phyloP scores from a whole-genome alignment of 2,888 invertebrate genomes.

The Aspidiotus destructor region DNA sequence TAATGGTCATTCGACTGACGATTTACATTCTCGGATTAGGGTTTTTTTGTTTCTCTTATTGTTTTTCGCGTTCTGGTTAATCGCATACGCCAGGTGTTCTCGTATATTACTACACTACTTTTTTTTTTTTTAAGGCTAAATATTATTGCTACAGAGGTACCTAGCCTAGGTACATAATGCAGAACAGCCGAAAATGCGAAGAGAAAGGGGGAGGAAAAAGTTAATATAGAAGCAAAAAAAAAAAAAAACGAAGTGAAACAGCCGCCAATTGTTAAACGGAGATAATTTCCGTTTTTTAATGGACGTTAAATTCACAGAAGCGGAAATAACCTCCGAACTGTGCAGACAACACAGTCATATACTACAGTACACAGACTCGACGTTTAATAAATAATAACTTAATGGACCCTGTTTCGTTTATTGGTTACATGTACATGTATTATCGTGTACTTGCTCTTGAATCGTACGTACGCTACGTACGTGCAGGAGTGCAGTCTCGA shows the following conservation, averaged over 20 bases:
- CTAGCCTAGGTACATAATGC: too few relatives aligned
- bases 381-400: conserved; percentile 27
- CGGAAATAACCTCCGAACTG: conserved; percentile 32
- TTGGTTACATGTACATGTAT: conserved; percentile 10
- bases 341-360: conserved; percentile 21
- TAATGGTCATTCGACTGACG: too few relatives aligned
- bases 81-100: neutral
- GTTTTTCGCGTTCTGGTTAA: too few relatives aligned
- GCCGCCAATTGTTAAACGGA: conserved; percentile 30
- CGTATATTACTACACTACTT: neutral
- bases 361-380: conserved; percentile 9
- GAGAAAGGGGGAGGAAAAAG: conserved; percentile 7
- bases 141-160: too few relatives aligned
- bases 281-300: conserved; percentile 33
- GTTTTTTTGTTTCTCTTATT: too few relatives aligned
- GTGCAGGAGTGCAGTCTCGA: too few relatives aligned
- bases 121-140: too few relatives aligned
- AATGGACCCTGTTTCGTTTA: conserved; percentile 29
- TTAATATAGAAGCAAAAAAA: conserved; percentile 11
- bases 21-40: too few relatives aligned
- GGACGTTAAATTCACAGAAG: conserved; percentile 32
- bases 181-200: too few relatives aligned
- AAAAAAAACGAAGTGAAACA: conserved; percentile 27
- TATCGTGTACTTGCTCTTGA: conserved; percentile 11
- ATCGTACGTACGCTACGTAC: neutral